Evolutionary conservation across 2,888 invertebrate genomes (phyloP).

Genomic region (Catotricha subobsoleta): DNA sequence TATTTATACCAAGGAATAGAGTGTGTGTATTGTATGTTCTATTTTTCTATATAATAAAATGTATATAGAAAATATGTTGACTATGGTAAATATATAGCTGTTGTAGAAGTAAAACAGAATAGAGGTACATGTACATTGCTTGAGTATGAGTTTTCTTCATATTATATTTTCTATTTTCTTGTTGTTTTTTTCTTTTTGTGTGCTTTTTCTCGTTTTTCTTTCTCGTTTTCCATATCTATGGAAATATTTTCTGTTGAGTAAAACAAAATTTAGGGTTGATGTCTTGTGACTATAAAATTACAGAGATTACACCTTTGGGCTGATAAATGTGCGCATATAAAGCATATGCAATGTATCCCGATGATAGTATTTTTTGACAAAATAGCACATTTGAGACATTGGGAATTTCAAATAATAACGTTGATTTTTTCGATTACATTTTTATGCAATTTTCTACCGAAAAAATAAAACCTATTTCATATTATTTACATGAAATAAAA

Average conservation of each 20-base stretch:
- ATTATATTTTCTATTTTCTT: too few relatives aligned
- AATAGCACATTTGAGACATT: slow-evolving; percentile 7
- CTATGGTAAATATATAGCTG: neutral
- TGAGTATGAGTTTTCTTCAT: too few relatives aligned
- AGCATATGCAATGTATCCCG: neutral
- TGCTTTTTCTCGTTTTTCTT: neutral
- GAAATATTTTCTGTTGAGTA: neutral
- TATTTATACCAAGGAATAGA: slow-evolving; percentile 6
- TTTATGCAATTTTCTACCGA: neutral
- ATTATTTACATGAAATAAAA: neutral
- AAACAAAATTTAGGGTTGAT: slow-evolving; percentile 1
- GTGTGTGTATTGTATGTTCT: too few relatives aligned
- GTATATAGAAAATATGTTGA: too few relatives aligned
- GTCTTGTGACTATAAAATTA: slow-evolving; percentile 11
- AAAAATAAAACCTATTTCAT: neutral
- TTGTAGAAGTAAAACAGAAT: too few relatives aligned
- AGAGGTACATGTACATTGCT: too few relatives aligned
- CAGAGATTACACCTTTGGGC: slow-evolving; percentile 13
- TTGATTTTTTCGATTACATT: slow-evolving; percentile 4
- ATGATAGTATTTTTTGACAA: neutral
- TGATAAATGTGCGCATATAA: slow-evolving; percentile 9
- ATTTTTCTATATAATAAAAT: too few relatives aligned
- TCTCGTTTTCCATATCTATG: slow-evolving; percentile 1
- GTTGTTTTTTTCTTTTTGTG: too few relatives aligned
- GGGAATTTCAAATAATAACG: slow-evolving; percentile 3